Percentiles rank a stretch among this genome's conserved stretches.
Evolutionary conservation across 2,797 vertebrate species (phyloP).

Genomic region (Aphelocoma californica): DNA sequence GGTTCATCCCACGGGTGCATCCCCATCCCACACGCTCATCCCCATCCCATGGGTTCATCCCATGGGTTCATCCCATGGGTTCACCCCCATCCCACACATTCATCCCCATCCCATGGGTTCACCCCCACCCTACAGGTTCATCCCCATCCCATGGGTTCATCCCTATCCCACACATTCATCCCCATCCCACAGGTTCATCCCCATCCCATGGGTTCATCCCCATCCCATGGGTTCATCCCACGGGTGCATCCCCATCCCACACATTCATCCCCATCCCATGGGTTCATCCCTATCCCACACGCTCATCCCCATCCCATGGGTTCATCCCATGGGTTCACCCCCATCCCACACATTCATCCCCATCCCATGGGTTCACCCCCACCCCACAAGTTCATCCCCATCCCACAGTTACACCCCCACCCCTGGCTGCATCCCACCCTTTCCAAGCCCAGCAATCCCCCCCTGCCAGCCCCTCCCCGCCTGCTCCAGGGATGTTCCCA

Average conservation of each 20-base stretch:
- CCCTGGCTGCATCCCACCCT: neutral
- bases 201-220: neutral
- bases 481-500: fast-evolving
- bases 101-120: fast-evolving
- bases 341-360: neutral
- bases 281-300: neutral
- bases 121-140: neutral
- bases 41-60: neutral
- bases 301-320: neutral
- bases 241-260: neutral
- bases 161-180: no score
- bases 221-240: no score
- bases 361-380: neutral
- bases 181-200: no score
- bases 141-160: no score
- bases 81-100: no score
- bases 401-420: fast-evolving
- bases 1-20: neutral
- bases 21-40: neutral
- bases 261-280: fast-evolving
- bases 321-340: fast-evolving
- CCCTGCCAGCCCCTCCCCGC: fast-evolving
- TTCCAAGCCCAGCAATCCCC: neutral
- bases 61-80: fast-evolving
- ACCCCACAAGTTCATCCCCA: no score